These are phyloP conservation scores for Odontocerum albicorne DNA, from an alignment of 2,888 invertebrate species.

Conservation along the genomic window DNA sequence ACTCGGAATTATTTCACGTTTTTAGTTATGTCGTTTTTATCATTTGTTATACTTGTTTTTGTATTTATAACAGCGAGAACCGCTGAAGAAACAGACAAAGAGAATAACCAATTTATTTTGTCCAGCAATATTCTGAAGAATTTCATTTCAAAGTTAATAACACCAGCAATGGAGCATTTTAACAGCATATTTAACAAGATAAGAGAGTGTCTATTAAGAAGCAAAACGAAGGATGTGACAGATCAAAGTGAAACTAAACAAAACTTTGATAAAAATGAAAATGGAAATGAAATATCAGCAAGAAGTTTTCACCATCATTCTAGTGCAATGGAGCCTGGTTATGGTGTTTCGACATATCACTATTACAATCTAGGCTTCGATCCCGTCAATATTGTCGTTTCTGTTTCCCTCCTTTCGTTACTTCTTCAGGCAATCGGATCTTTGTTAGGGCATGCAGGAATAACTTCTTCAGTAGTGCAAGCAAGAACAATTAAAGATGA, in stretches of 20 bases:
- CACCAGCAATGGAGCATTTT: not conserved
- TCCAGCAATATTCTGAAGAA: constrained; percentile 3
- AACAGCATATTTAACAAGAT: constrained; percentile 1
- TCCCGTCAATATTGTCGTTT: constrained; percentile 55
- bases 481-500: constrained; percentile 8
- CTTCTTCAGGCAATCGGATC: constrained; percentile 54
- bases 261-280: constrained; percentile 6
- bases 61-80: constrained; percentile 3
- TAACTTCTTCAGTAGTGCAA: constrained; percentile 11
- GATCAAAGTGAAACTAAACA: not conserved
- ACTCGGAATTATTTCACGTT: not conserved
- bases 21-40: constrained; percentile 15
- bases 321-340: not conserved
- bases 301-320: constrained; percentile 20
- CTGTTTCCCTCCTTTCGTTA: constrained; percentile 53
- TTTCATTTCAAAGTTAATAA: constrained; percentile 12
- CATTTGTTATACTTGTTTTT: constrained; percentile 11
- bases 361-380: constrained; percentile 58
- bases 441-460: constrained; percentile 39
- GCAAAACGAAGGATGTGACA: not conserved
- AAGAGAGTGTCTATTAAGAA: not conserved
- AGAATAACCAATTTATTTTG: not conserved
- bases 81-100: not conserved
- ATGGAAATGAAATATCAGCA: not conserved
- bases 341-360: constrained; percentile 41